Conservation (phyloP, 2,113 vertebrate genomes). For the Misgurnus anguillicaudatus region DNA sequence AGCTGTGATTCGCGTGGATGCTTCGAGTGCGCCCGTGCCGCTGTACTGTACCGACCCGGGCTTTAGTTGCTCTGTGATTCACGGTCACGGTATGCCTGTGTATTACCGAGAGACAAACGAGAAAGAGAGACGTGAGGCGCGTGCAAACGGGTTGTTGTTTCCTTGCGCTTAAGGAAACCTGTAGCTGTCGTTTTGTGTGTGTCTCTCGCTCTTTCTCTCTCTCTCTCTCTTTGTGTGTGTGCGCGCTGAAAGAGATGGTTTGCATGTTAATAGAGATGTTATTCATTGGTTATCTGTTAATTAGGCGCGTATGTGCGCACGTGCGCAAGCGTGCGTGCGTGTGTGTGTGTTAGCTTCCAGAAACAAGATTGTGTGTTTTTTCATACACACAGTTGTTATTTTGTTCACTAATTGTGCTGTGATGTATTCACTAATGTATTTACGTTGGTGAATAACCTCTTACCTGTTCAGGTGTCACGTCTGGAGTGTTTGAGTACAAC, state of each 20-base stretch:
- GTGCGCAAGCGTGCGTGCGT: slow-evolving; percentile 1
- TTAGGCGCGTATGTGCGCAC: not conserved
- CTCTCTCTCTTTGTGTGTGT: not conserved
- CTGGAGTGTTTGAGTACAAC: not conserved
- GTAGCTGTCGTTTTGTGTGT: not conserved
- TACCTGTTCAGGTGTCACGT: not conserved
- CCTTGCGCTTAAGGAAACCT: slow-evolving; percentile 33
- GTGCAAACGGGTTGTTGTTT: not conserved
- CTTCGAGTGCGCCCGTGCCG: not conserved
- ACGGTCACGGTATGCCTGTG: not conserved
- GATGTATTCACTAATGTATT: not conserved
- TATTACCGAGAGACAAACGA: not conserved
- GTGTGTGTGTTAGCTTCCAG: slow-evolving; percentile 1
- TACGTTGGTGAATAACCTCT: not conserved
- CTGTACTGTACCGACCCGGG: not conserved
- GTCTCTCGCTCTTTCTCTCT: not conserved
- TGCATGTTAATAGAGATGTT: slow-evolving; percentile 1
- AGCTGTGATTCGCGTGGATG: not conserved
- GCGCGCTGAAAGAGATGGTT: not conserved
- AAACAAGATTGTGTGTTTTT: not conserved
- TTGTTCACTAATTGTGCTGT: not conserved
- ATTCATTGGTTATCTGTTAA: not conserved
- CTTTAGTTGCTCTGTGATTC: too few relatives aligned
- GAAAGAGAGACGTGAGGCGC: not conserved
- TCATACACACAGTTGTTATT: not conserved